Conservation (phyloP, 2,888 invertebrate genomes). For the Acanthopleura granulata region DNA sequence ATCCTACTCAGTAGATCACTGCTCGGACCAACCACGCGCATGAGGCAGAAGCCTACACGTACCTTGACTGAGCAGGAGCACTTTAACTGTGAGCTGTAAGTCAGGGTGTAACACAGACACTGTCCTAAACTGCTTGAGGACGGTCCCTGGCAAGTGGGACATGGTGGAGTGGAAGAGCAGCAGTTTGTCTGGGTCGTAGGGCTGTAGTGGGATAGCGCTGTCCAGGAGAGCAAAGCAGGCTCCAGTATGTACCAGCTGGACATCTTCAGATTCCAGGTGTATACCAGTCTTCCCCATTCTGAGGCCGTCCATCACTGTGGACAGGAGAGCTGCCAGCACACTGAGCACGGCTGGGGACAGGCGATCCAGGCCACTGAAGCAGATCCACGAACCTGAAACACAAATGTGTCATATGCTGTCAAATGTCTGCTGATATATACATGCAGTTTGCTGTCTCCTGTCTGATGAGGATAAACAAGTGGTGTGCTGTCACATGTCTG, state of each 20-base stretch:
- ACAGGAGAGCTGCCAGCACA: constrained; percentile 60
- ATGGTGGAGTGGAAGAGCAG: constrained; percentile 56
- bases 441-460: too few relatives aligned
- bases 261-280: constrained; percentile 55
- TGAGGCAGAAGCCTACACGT: too few relatives aligned
- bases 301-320: constrained; percentile 56
- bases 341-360: constrained; percentile 56
- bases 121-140: constrained; percentile 62
- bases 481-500: too few relatives aligned
- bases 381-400: constrained; percentile 62
- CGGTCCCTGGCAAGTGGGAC: constrained; percentile 54
- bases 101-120: constrained; percentile 60
- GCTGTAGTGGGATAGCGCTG: constrained; percentile 45
- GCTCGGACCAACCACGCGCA: too few relatives aligned
- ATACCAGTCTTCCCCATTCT: constrained; percentile 54
- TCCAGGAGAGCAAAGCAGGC: constrained; percentile 61
- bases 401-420: too few relatives aligned
- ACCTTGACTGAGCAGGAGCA: constrained; percentile 65
- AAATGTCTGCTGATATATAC: too few relatives aligned
- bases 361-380: constrained; percentile 59
- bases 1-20: too few relatives aligned
- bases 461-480: too few relatives aligned
- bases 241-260: constrained; percentile 51
- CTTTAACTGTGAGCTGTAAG: constrained; percentile 51
- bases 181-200: constrained; percentile 59